Evolutionary conservation across 2,797 vertebrate genomes (phyloP), one percentile per base, ranked within the genome.

Genomic region (Muscicapa comitata): DNA sequence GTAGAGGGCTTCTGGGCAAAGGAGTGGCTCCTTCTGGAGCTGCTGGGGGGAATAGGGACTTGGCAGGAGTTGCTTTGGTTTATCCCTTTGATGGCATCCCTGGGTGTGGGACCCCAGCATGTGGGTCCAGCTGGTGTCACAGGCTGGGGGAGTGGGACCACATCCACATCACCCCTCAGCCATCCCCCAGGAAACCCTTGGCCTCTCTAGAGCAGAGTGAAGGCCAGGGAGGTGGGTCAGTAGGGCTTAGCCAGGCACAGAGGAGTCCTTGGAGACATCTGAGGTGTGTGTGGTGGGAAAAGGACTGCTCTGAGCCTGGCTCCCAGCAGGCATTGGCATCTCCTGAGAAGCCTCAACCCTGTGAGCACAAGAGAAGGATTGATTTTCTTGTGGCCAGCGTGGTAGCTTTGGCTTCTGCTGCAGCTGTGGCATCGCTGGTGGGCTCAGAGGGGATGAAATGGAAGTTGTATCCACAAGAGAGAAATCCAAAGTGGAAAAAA

Each of bases 91-190:
- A 11, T 51, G 85, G 9, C 57, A 67, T 24, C 28, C 13, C 42
- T 0, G 1, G 40, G 10, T 12, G 12, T 1, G 1, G 17, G n/a
- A 61, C 10, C 16, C 17, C 58, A 61, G 58, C 45, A 33, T 0
- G 2, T 47, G 38, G 42, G 20, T 31, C 17, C 6, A 7, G 20
- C 47, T 79, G 29, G 18, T 68, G 42, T 50, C 43, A n/a, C 28
- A 51, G 71, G 26, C 37, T 4, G 1, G 11, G 53, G 31, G 20
- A 57, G 40, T 0, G 0, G 50, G 37, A 35, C 10, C 0, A 1
- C 43, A 50, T 6, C 54, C 53, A 25, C 72, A 33, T 25, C n/a
- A 50, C 20, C 40, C 54, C 45, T 51, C 42, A 33, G 40, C 62
- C 62, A 47, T 24, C 15, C 33, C 40, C 0, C 1, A 35, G 59